A percentile compares a stretch with the other conserved stretches of the same genome.
These are phyloP conservation scores for Abrostola triplasia DNA, from an alignment of 2,888 invertebrate genomes.

Conservation along the genomic window DNA sequence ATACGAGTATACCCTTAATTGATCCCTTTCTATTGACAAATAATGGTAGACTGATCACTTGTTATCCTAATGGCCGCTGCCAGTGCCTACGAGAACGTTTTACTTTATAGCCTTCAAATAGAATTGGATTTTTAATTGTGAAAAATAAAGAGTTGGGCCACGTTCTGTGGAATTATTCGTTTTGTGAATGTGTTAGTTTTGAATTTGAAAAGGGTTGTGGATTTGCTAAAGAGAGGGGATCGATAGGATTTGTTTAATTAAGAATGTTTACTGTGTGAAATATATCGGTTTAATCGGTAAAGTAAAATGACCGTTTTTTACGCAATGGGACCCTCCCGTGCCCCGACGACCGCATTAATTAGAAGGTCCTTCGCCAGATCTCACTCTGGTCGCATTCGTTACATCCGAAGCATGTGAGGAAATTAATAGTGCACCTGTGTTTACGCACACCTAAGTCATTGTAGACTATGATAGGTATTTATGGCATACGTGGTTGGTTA, in stretches of 20 bases:
- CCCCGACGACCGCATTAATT: too few species aligned
- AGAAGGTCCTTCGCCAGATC: too few species aligned
- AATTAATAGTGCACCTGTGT: too few species aligned
- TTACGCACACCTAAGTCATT: too few species aligned
- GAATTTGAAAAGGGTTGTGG: conserved; percentile 17
- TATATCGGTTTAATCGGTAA: background rate
- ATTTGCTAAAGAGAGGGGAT: conserved; percentile 16
- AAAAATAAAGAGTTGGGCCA: conserved; percentile 24
- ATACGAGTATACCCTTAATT: conserved; percentile 20
- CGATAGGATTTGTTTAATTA: conserved; percentile 10
- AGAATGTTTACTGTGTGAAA: conserved; percentile 3
- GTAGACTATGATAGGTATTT: too few species aligned
- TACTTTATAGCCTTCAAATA: conserved; percentile 30
- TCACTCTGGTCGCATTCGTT: too few species aligned
- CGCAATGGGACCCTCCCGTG: too few species aligned
- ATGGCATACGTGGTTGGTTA: too few species aligned
- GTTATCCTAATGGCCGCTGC: conserved; percentile 40
- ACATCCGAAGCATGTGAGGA: too few species aligned
- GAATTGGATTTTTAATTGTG: conserved; percentile 26
- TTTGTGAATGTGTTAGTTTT: conserved; percentile 29
- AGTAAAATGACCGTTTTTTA: background rate
- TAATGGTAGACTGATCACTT: conserved; percentile 43
- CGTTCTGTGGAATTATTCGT: conserved; percentile 37
- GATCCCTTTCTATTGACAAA: conserved; percentile 24
- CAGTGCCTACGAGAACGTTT: conserved; percentile 27